Conservation (phyloP, 2,797 vertebrate species). For the Oceanodroma leucorhoa region DNA sequence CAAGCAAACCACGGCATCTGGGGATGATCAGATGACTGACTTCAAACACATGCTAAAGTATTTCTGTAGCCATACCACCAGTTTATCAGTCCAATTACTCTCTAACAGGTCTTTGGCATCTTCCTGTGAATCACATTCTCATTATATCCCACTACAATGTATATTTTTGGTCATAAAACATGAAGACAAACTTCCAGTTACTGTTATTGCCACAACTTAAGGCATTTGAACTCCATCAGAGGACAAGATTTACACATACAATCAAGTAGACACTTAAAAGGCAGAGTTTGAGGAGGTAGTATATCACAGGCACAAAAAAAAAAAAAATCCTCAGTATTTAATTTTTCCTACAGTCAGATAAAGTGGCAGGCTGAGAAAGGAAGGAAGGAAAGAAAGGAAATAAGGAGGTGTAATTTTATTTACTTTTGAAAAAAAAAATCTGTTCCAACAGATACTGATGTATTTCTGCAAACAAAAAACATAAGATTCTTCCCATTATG, state of each 20-base stretch:
- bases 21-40: neutral
- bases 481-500: neutral
- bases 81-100: neutral
- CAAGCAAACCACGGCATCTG: neutral
- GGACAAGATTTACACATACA: neutral
- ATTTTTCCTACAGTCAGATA: neutral
- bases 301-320: neutral
- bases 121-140: neutral
- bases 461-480: neutral
- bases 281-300: neutral
- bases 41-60: neutral
- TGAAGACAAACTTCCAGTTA: neutral
- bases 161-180: neutral
- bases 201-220: neutral
- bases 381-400: neutral
- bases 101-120: neutral
- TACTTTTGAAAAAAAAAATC: neutral
- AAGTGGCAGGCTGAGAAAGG: neutral
- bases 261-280: neutral
- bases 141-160: neutral
- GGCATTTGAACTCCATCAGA: neutral
- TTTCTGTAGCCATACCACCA: neutral
- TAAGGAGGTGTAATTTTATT: neutral
- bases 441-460: neutral
- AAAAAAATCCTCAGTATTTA: neutral